Evolutionary conservation across 1,140 invertebrate genomes (phyloP).

Genomic region (Sarcophaga bullata): DNA sequence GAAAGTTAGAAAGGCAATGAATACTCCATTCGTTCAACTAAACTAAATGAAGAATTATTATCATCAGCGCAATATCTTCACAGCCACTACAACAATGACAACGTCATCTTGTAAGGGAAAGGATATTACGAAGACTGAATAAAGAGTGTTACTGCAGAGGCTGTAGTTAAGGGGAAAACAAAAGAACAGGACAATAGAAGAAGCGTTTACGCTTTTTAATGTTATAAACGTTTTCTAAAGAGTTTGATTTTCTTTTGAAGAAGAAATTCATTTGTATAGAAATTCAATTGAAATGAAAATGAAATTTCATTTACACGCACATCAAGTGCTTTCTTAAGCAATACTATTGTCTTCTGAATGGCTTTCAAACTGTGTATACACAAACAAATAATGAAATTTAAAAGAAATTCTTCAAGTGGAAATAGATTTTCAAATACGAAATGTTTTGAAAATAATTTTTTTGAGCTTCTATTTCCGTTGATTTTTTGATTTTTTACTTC

Average conservation of each 20-base stretch:
- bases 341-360: conserved; percentile 23
- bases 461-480: too few species aligned
- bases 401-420: not conserved
- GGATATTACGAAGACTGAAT: too few species aligned
- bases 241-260: conserved; percentile 21
- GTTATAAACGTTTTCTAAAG: conserved; percentile 35
- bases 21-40: not conserved
- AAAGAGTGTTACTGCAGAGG: too few species aligned
- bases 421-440: too few species aligned
- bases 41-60: conserved; percentile 25
- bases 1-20: conserved; percentile 39
- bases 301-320: conserved; percentile 23
- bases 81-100: too few species aligned
- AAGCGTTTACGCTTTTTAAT: conserved; percentile 33
- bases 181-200: not conserved
- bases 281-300: conserved; percentile 7
- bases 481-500: not conserved
- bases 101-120: too few species aligned
- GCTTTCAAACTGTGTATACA: not conserved
- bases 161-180: not conserved
- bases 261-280: not conserved
- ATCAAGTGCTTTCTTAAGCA: not conserved
- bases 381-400: not conserved
- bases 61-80: too few species aligned
- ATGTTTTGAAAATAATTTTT: too few species aligned